phyloP scores from a whole-genome alignment of 2,888 invertebrate species.

The Conchocele bisecta region DNA sequence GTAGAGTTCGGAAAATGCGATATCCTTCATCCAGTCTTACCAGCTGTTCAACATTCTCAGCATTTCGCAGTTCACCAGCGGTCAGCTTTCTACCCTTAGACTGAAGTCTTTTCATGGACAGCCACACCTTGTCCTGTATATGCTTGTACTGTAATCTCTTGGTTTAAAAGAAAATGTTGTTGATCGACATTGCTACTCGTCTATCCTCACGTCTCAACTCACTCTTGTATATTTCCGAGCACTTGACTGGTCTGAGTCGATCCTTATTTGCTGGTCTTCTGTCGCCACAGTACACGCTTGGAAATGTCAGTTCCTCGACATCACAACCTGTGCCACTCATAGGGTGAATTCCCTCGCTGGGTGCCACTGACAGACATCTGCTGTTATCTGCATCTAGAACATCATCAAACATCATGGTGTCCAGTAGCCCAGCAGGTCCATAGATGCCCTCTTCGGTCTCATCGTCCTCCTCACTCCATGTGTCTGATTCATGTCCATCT shows the following conservation, averaged over 20 bases:
- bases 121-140: constrained; percentile 11
- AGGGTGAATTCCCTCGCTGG: too few species aligned
- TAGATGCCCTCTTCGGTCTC: not conserved
- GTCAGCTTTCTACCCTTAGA: constrained; percentile 25
- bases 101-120: constrained; percentile 41
- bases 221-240: constrained; percentile 13
- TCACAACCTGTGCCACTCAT: too few species aligned
- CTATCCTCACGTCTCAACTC: constrained; percentile 15
- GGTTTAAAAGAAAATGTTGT: constrained; percentile 40
- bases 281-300: constrained; percentile 24
- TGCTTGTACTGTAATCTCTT: constrained; percentile 37
- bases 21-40: constrained; percentile 47
- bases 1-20: constrained; percentile 33
- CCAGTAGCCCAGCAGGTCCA: too few species aligned
- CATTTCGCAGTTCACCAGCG: constrained; percentile 19
- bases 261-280: constrained; percentile 11
- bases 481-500: not conserved
- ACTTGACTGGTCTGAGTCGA: not conserved
- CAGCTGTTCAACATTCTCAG: constrained; percentile 24
- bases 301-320: constrained; percentile 26
- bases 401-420: too few species aligned
- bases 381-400: too few species aligned
- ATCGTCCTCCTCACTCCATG: not conserved
- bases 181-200: constrained; percentile 31
- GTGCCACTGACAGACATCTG: too few species aligned